These are phyloP conservation scores for Embiotoca jacksoni DNA, from an alignment of 2,113 vertebrate genomes.

Conservation along the genomic window DNA sequence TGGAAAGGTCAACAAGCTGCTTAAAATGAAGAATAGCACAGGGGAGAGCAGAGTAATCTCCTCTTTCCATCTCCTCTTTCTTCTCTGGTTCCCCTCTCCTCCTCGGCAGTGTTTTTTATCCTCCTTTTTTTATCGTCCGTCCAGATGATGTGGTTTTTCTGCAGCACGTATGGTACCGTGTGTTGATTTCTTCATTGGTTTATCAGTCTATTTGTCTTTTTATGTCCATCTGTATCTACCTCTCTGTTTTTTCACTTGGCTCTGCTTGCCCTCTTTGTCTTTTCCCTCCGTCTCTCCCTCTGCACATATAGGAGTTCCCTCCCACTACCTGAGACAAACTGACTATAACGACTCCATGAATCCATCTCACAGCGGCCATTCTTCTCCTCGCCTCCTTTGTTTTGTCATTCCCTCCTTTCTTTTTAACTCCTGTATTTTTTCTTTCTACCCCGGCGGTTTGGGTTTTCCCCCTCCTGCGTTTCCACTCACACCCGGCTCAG, in stretches of 20 bases:
- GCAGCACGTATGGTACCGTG: not conserved
- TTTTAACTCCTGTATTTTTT: slow-evolving; percentile 17
- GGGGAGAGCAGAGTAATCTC: slow-evolving; percentile 72
- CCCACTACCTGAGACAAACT: slow-evolving; percentile 66
- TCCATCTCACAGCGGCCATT: slow-evolving; percentile 56
- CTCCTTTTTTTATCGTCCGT: slow-evolving; percentile 33
- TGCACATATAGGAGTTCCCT: slow-evolving; percentile 61
- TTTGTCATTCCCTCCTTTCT: slow-evolving; percentile 11
- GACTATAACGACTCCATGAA: slow-evolving; percentile 64
- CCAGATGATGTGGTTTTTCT: slow-evolving; percentile 5
- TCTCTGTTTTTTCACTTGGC: not conserved
- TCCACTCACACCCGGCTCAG: slow-evolving; percentile 35
- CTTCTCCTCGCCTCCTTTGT: slow-evolving; percentile 45
- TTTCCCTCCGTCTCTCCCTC: slow-evolving; percentile 10
- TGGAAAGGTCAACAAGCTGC: slow-evolving; percentile 84
- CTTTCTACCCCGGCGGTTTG: not conserved
- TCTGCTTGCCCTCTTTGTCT: slow-evolving; percentile 34
- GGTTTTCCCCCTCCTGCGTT: slow-evolving; percentile 22
- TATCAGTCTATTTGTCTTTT: slow-evolving; percentile 29
- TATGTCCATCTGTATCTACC: slow-evolving; percentile 12
- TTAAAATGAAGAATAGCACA: slow-evolving; percentile 85
- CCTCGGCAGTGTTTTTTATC: not conserved
- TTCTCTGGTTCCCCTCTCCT: slow-evolving; percentile 1
- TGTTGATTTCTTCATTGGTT: slow-evolving; percentile 18
- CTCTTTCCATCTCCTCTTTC: slow-evolving; percentile 71